Base-by-base conservation (phyloP, 2,113 vertebrate genomes). In the Pelmatolapia mariae region DNA sequence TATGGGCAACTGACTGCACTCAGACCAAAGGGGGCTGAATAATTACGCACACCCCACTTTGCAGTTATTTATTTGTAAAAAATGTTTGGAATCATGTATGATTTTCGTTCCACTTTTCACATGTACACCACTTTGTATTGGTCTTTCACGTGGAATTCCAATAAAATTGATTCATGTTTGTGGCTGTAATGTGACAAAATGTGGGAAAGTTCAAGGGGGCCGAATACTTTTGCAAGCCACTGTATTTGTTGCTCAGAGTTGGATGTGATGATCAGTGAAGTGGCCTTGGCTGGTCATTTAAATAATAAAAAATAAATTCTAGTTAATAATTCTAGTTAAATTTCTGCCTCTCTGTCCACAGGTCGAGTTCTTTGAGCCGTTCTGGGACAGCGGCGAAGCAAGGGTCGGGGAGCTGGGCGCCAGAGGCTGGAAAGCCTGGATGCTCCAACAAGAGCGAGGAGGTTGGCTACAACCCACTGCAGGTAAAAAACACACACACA, bases 331-430 rank as follows among this genome's bases (percentile, higher is more conserved):
- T n/a, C 47, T 19, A 50, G n/a, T 11, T 36, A 10, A 43, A 40
- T 31, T 73, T 7, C 7, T 33, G 78, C 12, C 61, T 63, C 36
- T 9, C 16, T 86, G 19, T 85, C 15, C 24, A 9, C 61, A 99
- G 98, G 97, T 97, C 15, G 98, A 99, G 31, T 99, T 99, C 96
- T 99, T 99, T 89, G 98, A 99, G 93, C 97, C 98, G 0, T 99
- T 99, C 68, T 99, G 98, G 98, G 99, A 99, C 93, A 99, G 98
- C 0, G 98, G 98, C 68, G 98, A 99, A 87, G 97, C 97, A 19
- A 96, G 98, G 36, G 94, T 98, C 29, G 99, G 98, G 73, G 99
- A 99, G 95, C 95, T 95, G 76, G 98, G 97, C 1, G 97, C 98
- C 66, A 97, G 97, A 79, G 99, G 98, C 57, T 99, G 99, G 99